A percentile compares a stretch with the other conserved stretches of the same genome.
Evolutionary conservation across 2,888 invertebrate species (phyloP).

Genomic region (Aromia moschata): DNA sequence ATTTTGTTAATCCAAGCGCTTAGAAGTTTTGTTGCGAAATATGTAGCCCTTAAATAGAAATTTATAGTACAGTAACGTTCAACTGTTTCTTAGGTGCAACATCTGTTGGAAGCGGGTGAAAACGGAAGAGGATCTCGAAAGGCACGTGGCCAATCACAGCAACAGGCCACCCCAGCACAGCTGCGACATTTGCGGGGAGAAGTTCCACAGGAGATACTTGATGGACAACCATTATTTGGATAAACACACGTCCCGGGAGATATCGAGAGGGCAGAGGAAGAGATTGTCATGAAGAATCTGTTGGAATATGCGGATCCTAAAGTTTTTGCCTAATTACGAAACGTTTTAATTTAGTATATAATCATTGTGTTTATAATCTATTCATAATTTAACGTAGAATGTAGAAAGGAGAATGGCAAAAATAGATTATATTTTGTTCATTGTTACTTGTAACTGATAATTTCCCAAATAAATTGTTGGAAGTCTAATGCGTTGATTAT

Average conservation of each 20-base stretch:
- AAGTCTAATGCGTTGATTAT: too few species aligned
- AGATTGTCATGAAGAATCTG: slow-evolving; percentile 9
- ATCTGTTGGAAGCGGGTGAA: slow-evolving; percentile 15
- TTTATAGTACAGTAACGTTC: too few species aligned
- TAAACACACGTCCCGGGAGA: slow-evolving; percentile 6
- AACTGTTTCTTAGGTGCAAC: slow-evolving; percentile 15
- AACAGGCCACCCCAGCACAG: slow-evolving; percentile 10
- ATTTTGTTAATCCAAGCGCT: too few species aligned
- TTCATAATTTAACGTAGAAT: too few species aligned
- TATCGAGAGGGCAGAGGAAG: slow-evolving; percentile 11
- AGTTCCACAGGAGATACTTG: slow-evolving; percentile 15
- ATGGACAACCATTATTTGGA: slow-evolving; percentile 7
- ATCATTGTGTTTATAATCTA: too few species aligned
- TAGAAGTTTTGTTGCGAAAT: too few species aligned
- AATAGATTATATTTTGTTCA: too few species aligned
- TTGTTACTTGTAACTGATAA: too few species aligned
- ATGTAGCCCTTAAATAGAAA: too few species aligned
- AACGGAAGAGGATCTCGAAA: neutral
- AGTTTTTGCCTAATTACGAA: neutral
- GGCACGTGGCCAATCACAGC: slow-evolving; percentile 1
- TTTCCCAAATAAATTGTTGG: too few species aligned
- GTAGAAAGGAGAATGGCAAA: too few species aligned
- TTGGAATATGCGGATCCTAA: slow-evolving; percentile 1
- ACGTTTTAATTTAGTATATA: too few species aligned
- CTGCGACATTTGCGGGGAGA: slow-evolving; percentile 13